These are phyloP conservation scores for Falco rusticolus DNA, from an alignment of 2,797 vertebrate species.

Conservation along the genomic window DNA sequence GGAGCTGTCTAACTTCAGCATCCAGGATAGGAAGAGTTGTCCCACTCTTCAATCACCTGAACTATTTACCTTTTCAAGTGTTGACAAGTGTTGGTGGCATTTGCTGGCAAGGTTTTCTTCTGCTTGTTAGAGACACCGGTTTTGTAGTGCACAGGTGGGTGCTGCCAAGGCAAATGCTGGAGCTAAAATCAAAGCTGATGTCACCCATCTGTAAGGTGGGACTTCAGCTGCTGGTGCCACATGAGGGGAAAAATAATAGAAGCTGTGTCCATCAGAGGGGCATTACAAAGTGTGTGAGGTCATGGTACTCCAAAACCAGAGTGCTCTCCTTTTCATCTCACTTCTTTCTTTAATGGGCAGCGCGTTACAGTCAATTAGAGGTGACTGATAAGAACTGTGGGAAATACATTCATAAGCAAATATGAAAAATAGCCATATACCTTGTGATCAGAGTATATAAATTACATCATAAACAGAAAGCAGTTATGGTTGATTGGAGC, in stretches of 20 bases:
- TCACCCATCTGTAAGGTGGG: neutral
- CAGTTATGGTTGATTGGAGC: conserved; percentile 92
- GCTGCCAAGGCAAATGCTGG: neutral
- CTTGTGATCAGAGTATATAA: conserved; percentile 83
- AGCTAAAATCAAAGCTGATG: neutral
- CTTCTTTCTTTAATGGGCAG: conserved; percentile 77
- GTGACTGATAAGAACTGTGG: conserved; percentile 81
- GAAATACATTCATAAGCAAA: conserved; percentile 63
- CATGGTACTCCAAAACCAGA: neutral
- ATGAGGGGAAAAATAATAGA: neutral
- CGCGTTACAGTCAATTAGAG: conserved; percentile 85
- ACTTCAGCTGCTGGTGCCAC: neutral
- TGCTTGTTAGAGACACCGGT: neutral
- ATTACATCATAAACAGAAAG: conserved; percentile 88
- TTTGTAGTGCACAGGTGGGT: neutral
- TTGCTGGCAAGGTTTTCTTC: neutral
- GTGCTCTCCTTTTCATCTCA: neutral
- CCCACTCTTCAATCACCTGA: neutral
- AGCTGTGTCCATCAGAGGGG: neutral
- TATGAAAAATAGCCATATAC: conserved; percentile 88
- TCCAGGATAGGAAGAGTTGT: neutral
- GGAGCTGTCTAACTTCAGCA: neutral
- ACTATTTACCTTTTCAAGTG: neutral
- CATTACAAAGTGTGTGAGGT: neutral
- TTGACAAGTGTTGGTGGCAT: neutral